Base-by-base conservation (phyloP, 2,888 invertebrate genomes). In the Bombyx huttoni region DNA sequence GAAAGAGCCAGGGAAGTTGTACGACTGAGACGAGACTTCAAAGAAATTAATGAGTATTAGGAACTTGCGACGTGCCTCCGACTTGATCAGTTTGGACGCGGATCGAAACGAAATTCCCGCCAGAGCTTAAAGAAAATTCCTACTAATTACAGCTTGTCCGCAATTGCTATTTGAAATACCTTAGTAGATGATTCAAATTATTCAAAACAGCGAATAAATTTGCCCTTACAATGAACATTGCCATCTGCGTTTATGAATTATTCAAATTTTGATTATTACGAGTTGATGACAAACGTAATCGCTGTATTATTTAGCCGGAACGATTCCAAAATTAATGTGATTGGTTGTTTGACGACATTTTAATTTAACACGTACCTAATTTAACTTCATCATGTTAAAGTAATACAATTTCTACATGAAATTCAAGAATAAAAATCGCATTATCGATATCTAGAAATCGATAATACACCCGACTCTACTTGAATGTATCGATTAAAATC, bases 31-130 rank as follows among this genome's bases (percentile, higher is more conserved):
- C 71, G 76, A 74, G 80, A 79, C 79, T 84, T 82, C 82, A 82
- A 82, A 85, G 83, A 85, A 84, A 86, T 86, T 86, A 87, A 87
- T 85, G 87, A 87, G 81, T 82, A 83, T 86, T 87, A 80, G 78
- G 70, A 86, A 86, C 79, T 85, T 71, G 69, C 73, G 78, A 85
- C 87, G 87, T 85, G 85, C 82, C 73, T 63, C 72, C 73, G 67
- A 74, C 74, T 79, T 76, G 78, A 88, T 87, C 89, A 89, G 88
- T 89, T 88, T 81, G 88, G 85, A 75, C 73, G 87, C 66, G 77
- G 85, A 80, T 85, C 83, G 85, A 89, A n/a, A 87, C 88, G 82
- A 90, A 83, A 71, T 82, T 78, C 61, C 65, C 61, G 57, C 56
- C 65, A 70, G 70, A 74, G 78, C 79, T 77, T 77, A 75, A 73